phyloP scores from a whole-genome alignment of 1,140 invertebrate species.

The Akabosia matsudoensis region DNA sequence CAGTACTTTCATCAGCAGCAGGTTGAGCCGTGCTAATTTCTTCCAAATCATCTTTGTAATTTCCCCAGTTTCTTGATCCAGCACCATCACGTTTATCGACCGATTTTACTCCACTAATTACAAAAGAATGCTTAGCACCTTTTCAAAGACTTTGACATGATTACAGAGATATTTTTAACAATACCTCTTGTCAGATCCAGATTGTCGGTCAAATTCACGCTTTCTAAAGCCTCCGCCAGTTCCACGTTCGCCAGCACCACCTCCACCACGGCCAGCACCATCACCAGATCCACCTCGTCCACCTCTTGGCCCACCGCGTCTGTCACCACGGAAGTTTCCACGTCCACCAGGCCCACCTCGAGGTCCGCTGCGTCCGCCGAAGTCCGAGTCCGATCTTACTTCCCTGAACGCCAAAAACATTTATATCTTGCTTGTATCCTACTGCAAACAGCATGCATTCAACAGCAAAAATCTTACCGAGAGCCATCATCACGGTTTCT shows the following conservation, averaged over 20 bases:
- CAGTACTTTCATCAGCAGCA: constrained; percentile 46
- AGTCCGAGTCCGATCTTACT: constrained; percentile 26
- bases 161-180: constrained; percentile 36
- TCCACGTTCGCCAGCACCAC: constrained; percentile 53
- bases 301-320: constrained; percentile 45
- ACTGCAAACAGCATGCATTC: constrained; percentile 1
- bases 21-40: constrained; percentile 52
- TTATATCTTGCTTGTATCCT: neutral
- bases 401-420: constrained; percentile 42
- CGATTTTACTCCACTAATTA: constrained; percentile 78
- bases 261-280: constrained; percentile 52
- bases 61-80: constrained; percentile 94
- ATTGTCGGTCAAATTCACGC: constrained; percentile 90
- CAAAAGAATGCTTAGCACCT: neutral
- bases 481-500: constrained; percentile 65
- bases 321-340: constrained; percentile 49
- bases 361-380: constrained; percentile 48
- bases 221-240: constrained; percentile 70
- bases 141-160: constrained; percentile 1
- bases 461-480: constrained; percentile 46
- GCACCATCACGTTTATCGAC: constrained; percentile 90
- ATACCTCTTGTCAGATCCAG: constrained; percentile 88
- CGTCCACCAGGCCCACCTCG: constrained; percentile 46
- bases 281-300: constrained; percentile 51
- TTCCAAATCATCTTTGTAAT: constrained; percentile 84